Evolutionary conservation across 2,797 vertebrate species (phyloP), one percentile per base, ranked within the genome.

Genomic region (Pampus argenteus): DNA sequence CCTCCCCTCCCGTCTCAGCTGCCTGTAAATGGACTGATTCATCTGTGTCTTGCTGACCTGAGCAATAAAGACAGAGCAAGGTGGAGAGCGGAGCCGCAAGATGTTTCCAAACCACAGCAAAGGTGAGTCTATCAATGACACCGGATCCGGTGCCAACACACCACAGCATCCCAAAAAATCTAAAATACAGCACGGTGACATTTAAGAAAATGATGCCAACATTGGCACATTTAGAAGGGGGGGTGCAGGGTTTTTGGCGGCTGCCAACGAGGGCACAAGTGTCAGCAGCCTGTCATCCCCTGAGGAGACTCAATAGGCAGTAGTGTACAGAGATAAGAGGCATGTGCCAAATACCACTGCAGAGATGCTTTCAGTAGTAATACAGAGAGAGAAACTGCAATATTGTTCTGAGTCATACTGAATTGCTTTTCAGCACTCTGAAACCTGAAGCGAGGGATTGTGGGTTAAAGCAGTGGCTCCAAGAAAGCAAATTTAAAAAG

Each of bases 1-100:
- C 59, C 28, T 66, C 59, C 44, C 60, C 55, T 75, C 51, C 22
- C 29, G 20, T 42, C 71, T 77, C 71, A 15, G 61, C 58, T 50
- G 67, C 51, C 45, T 76, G 56, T 62, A 70, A 79, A 81, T 40
- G 22, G 55, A 82, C 78, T 58, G 73, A 81, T 72, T 79, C 60
- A 76, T 78, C 9, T 5, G 45, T 4, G 58, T 79, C 47, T 61
- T 82, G 85, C 84, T 89, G 86, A 89, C 86, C 78, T 71, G 71
- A 65, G 74, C 81, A 78, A 81, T 79, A 86, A 73, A 75, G 26
- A 44, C 45, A 63, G 61, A 72, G 26, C 6, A 18, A 59, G 14
- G 45, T 23, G 55, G 44, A 34, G 67, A 40, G 56, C 3, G 4
- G 26, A 36, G 47, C 44, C 62, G 54, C 23, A 13, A 29, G 28